Conservation (phyloP, 2,888 invertebrate genomes). For the Pristionchus arcanus region DNA sequence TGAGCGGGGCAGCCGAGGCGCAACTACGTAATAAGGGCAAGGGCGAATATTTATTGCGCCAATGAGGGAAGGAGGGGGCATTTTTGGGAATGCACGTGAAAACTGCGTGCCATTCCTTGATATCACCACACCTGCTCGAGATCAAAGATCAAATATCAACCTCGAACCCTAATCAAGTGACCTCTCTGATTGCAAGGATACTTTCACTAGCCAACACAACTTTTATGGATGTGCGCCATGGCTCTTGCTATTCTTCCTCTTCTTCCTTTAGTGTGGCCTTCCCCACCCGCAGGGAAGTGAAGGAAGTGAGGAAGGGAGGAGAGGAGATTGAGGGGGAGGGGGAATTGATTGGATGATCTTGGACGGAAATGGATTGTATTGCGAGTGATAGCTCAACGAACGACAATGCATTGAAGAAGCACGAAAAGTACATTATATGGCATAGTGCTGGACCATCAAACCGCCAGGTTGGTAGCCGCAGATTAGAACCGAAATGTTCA, state of each 20-base stretch:
- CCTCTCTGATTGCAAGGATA: neutral
- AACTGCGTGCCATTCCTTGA: neutral
- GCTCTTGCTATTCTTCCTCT: slow-evolving; percentile 7
- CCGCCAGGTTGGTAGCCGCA: too few relatives aligned
- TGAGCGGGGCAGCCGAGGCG: neutral
- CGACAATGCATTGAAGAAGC: too few relatives aligned
- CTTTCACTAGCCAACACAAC: slow-evolving; percentile 40
- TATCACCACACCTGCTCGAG: too few relatives aligned
- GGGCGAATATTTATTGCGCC: neutral
- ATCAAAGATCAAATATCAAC: neutral
- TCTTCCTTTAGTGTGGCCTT: slow-evolving; percentile 1
- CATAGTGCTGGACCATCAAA: too few relatives aligned
- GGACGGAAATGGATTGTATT: neutral
- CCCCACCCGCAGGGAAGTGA: slow-evolving; percentile 37
- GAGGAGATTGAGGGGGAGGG: slow-evolving; percentile 1
- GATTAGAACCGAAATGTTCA: too few relatives aligned
- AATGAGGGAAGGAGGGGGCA: neutral
- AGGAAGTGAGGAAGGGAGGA: slow-evolving; percentile 25
- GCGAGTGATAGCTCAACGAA: too few relatives aligned
- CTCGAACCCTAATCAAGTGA: neutral
- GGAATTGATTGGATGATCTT: slow-evolving; percentile 9
- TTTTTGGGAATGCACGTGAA: neutral
- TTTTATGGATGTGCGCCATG: slow-evolving; percentile 9
- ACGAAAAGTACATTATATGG: too few relatives aligned
- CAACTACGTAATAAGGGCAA: neutral